Evolutionary conservation across 2,797 vertebrate genomes (phyloP).

Genomic region (Myripristis murdjan): DNA sequence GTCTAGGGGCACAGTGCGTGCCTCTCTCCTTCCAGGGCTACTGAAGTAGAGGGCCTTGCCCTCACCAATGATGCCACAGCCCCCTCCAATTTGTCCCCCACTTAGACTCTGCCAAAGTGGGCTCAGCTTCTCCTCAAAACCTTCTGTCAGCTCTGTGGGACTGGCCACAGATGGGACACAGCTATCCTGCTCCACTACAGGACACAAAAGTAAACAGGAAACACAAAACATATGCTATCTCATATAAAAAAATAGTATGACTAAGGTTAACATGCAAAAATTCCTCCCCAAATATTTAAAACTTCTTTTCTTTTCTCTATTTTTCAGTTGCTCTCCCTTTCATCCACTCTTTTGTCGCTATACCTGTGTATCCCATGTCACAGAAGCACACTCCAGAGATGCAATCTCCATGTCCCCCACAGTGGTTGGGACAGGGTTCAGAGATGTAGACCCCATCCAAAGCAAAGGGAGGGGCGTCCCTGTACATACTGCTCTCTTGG

Average conservation of each 20-base stretch:
- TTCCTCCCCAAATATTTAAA: neutral
- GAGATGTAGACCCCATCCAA: slow-evolving; percentile 97
- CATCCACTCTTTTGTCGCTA: neutral
- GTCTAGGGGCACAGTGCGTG: slow-evolving; percentile 92
- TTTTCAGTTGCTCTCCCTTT: neutral
- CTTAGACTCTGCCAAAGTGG: slow-evolving; percentile 95
- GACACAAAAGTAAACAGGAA: slow-evolving; percentile 8
- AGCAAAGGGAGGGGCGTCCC: slow-evolving; percentile 92
- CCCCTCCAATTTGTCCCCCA: slow-evolving; percentile 92
- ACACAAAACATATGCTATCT: neutral
- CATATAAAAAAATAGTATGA: neutral
- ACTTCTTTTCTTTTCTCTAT: neutral
- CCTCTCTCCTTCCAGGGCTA: slow-evolving; percentile 93
- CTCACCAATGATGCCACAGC: slow-evolving; percentile 93
- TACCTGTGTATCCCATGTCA: slow-evolving; percentile 97
- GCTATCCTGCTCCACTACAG: slow-evolving; percentile 93
- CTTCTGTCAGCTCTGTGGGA: slow-evolving; percentile 94
- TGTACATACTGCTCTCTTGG: slow-evolving; percentile 94
- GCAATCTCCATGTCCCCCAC: slow-evolving; percentile 95
- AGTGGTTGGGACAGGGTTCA: slow-evolving; percentile 95
- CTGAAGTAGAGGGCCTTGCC: slow-evolving; percentile 96
- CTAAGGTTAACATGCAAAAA: no score
- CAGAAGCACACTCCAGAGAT: slow-evolving; percentile 98
- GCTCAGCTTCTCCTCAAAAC: slow-evolving; percentile 97
- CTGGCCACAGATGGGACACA: slow-evolving; percentile 92